Evolutionary conservation across 2,888 invertebrate species (phyloP).

Genomic region (Limnephilus marmoratus): DNA sequence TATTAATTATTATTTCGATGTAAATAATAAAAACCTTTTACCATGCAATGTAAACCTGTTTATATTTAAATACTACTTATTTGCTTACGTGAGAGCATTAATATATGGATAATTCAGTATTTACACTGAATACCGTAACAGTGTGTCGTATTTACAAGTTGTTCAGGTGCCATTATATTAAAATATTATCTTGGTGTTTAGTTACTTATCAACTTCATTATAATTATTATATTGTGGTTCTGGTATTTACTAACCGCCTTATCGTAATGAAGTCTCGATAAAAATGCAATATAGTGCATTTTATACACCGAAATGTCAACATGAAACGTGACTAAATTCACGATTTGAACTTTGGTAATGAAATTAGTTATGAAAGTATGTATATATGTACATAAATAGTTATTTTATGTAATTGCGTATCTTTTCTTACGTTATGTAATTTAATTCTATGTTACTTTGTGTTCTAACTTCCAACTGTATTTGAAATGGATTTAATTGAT

Average conservation of each 20-base stretch:
- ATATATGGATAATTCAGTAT: neutral
- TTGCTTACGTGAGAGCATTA: neutral
- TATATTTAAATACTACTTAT: neutral
- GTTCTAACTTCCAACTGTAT: no score
- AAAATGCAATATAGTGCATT: neutral
- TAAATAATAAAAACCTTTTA: neutral
- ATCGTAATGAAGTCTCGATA: neutral
- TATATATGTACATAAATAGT: no score
- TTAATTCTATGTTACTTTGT: no score
- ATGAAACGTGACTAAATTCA: neutral
- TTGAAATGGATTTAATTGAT: no score
- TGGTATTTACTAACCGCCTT: neutral
- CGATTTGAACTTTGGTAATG: neutral
- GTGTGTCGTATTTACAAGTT: neutral
- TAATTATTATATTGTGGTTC: neutral
- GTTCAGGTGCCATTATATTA: neutral
- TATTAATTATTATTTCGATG: no score
- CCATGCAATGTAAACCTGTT: neutral
- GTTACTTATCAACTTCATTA: neutral
- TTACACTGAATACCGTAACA: no score
- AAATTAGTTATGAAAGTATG: no score
- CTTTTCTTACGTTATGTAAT: no score
- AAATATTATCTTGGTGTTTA: neutral
- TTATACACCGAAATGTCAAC: neutral
- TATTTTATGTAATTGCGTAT: no score